A percentile compares a stretch with the other conserved stretches of the same genome.
These are phyloP conservation scores for Drosophila albomicans DNA, from an alignment of 1,140 invertebrate genomes.

Conservation along the genomic window DNA sequence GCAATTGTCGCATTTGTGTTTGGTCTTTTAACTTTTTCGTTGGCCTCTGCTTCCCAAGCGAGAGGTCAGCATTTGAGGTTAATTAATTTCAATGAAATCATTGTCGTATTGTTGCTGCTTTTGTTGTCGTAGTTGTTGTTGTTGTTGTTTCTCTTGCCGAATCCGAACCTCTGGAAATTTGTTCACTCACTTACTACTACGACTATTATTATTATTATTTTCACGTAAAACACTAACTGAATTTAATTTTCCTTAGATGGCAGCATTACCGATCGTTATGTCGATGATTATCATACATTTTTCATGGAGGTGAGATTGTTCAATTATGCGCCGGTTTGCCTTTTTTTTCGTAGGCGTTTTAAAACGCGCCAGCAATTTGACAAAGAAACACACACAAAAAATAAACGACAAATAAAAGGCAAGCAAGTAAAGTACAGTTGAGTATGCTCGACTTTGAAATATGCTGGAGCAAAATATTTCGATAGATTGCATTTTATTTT, in stretches of 20 bases:
- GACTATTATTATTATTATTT: not conserved
- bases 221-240: not conserved
- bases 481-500: too few species aligned
- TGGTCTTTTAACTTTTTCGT: conserved; percentile 43
- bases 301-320: too few species aligned
- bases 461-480: too few species aligned
- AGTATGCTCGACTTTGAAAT: too few species aligned
- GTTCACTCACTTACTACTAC: not conserved
- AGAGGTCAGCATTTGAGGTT: conserved; percentile 72
- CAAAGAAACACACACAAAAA: conserved; percentile 12
- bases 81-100: conserved; percentile 82
- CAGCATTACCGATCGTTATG: not conserved
- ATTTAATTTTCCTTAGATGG: not conserved
- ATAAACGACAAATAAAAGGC: conserved; percentile 1
- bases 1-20: conserved; percentile 46
- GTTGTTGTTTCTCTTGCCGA: too few species aligned
- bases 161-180: conserved; percentile 15
- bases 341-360: conserved; percentile 15
- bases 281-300: not conserved
- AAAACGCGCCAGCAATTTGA: conserved; percentile 14
- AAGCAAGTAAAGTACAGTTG: too few species aligned
- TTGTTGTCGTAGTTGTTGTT: not conserved
- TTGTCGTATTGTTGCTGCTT: conserved; percentile 45
- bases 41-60: conserved; percentile 44
- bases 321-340: too few species aligned